Evolutionary conservation across 2,888 invertebrate species (phyloP), one percentile per base, ranked within the genome.

Genomic region (Therioaphis trifolii): DNA sequence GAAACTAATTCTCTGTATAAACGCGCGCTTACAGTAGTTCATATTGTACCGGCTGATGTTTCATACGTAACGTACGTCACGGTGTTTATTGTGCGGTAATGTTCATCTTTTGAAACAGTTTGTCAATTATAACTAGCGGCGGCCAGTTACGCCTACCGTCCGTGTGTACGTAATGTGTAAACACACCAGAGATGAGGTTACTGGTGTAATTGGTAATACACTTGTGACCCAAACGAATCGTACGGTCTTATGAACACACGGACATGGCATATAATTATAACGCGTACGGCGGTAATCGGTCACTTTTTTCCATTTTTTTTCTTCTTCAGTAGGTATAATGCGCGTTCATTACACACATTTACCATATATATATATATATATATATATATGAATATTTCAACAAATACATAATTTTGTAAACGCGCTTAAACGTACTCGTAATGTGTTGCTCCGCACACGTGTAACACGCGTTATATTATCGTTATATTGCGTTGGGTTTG

Each of bases 51-150:
- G n/a, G n/a, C n/a, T n/a, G n/a, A n/a, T n/a, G n/a, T n/a, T n/a
- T n/a, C n/a, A n/a, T n/a, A n/a, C n/a, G n/a, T n/a, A n/a, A n/a
- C n/a, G n/a, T n/a, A n/a, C n/a, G n/a, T n/a, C n/a, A n/a, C n/a
- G n/a, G n/a, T n/a, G n/a, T n/a, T n/a, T n/a, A n/a, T n/a, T n/a
- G n/a, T n/a, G n/a, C n/a, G n/a, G 29, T 5, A 68, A 21, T 27
- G 27, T 49, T 46, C 46, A 18, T 71, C 71, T 71, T 27, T 71
- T 49, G 27, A 71, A 71, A 71, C 18, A n/a, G 71, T 71, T 46
- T 21, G 46, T 49, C 27, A 49, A n/a, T 24, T 24, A 46, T 69
- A 49, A 15, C 49, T n/a, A n/a, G n/a, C n/a, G n/a, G 18, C 49
- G 4, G 49, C n/a, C 5, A 49, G 49, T 18, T 18, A 18, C 49